Conservation (phyloP, 2,888 invertebrate species). For the Amblyteles armatorius region DNA sequence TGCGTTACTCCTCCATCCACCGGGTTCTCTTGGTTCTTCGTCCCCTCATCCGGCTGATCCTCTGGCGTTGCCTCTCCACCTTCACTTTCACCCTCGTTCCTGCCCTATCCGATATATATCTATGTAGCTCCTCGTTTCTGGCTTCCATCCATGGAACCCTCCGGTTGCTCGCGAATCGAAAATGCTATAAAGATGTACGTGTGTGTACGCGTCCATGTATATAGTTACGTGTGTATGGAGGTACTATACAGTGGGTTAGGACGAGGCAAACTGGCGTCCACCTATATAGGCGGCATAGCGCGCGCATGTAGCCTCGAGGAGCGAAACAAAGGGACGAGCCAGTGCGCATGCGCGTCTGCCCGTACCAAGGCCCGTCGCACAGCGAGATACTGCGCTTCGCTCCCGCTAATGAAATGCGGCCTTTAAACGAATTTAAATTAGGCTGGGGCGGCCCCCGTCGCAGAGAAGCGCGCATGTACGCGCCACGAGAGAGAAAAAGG, state of each 20-base stretch:
- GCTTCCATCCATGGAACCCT: constrained; percentile 53
- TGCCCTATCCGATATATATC: constrained; percentile 24
- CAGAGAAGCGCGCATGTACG: constrained; percentile 29
- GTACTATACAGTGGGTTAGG: constrained; percentile 20
- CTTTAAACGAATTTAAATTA: constrained; percentile 79
- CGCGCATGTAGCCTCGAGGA: constrained; percentile 26
- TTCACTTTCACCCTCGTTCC: constrained; percentile 37
- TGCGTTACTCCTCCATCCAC: constrained; percentile 52
- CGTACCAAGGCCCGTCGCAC: constrained; percentile 54
- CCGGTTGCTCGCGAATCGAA: constrained; percentile 59
- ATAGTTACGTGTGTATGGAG: constrained; percentile 19
- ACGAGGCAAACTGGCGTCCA: constrained; percentile 27
- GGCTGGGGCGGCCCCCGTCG: constrained; percentile 63
- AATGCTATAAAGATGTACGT: constrained; percentile 36
- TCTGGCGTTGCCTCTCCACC: constrained; percentile 23
- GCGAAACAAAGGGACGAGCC: constrained; percentile 69
- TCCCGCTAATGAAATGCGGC: constrained; percentile 73
- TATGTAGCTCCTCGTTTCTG: constrained; percentile 58
- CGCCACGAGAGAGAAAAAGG: constrained; percentile 39
- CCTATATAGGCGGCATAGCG: constrained; percentile 53
- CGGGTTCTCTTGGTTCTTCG: constrained; percentile 49
- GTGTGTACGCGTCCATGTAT: not conserved
- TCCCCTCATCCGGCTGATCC: constrained; percentile 56
- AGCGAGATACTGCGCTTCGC: constrained; percentile 59
- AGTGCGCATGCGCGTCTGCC: constrained; percentile 63